A percentile compares a stretch with the other conserved stretches of the same genome.
phyloP scores from a whole-genome alignment of 2,888 invertebrate genomes.

The Aphidius colemani region DNA sequence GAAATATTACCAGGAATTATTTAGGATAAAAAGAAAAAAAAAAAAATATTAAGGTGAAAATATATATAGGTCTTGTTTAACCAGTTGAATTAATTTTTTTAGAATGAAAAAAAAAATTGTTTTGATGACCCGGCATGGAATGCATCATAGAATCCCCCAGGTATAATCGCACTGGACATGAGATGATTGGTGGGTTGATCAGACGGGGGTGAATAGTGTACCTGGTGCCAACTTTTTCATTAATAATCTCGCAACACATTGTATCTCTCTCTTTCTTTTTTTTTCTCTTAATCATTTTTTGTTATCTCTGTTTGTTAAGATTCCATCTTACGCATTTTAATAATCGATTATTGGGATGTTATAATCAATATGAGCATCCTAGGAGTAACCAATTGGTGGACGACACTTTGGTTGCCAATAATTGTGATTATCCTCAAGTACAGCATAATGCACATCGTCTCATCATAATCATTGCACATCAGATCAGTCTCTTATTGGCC shows the following conservation, averaged over 20 bases:
- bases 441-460: conserved; percentile 48
- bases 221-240: conserved; percentile 10
- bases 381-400: conserved; percentile 13
- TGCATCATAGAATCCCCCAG: conserved; percentile 7
- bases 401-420: neutral
- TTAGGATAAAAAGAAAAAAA: conserved; percentile 7
- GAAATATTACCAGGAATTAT: conserved; percentile 12
- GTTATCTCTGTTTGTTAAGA: conserved; percentile 10
- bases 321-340: neutral
- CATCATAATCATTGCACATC: conserved; percentile 50
- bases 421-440: neutral
- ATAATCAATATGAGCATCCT: neutral
- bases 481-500: conserved; percentile 54
- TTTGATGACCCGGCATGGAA: neutral
- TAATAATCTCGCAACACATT: conserved; percentile 10
- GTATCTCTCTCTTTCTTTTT: conserved; percentile 5
- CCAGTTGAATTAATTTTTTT: neutral
- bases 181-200: conserved; percentile 21
- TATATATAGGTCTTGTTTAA: neutral
- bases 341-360: neutral
- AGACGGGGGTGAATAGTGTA: conserved; percentile 19
- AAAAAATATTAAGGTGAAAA: neutral
- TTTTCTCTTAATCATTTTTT: conserved; percentile 7
- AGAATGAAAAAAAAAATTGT: neutral
- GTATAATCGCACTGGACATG: conserved; percentile 11